These are phyloP conservation scores for Mythimna albipuncta DNA, from an alignment of 2,888 invertebrate species.

Conservation along the genomic window DNA sequence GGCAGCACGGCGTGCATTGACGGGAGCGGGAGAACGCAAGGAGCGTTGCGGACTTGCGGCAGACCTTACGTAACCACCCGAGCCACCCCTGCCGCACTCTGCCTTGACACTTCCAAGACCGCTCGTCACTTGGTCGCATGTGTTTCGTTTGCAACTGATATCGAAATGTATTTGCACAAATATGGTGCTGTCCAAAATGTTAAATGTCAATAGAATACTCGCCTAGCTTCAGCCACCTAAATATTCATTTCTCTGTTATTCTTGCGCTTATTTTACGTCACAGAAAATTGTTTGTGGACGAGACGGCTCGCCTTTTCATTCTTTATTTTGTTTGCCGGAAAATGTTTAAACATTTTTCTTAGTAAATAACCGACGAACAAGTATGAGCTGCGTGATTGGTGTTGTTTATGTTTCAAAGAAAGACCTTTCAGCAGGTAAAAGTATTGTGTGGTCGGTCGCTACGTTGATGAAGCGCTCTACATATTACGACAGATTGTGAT, in stretches of 20 bases:
- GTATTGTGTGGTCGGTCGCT: slow-evolving; percentile 15
- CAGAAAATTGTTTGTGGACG: slow-evolving; percentile 11
- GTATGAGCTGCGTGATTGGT: slow-evolving; percentile 1
- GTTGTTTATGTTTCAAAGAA: slow-evolving; percentile 12
- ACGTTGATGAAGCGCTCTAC: slow-evolving; percentile 17
- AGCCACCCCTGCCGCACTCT: slow-evolving; percentile 62
- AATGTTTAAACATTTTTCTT: slow-evolving; percentile 1
- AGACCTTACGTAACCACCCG: slow-evolving; percentile 80
- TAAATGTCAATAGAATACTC: slow-evolving; percentile 15
- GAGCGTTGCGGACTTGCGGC: slow-evolving; percentile 72
- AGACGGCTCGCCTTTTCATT: neutral
- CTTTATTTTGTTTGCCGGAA: slow-evolving; percentile 22
- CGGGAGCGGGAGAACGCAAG: slow-evolving; percentile 61
- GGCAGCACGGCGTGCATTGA: slow-evolving; percentile 72
- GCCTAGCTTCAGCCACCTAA: slow-evolving; percentile 22
- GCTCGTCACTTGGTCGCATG: slow-evolving; percentile 60
- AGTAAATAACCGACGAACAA: neutral
- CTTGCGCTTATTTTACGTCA: slow-evolving; percentile 2
- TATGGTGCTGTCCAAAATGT: slow-evolving; percentile 31
- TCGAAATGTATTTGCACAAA: slow-evolving; percentile 35
- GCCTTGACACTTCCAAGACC: slow-evolving; percentile 79
- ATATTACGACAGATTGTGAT: slow-evolving; percentile 20
- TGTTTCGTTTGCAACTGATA: slow-evolving; percentile 61
- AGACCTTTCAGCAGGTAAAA: slow-evolving; percentile 1
- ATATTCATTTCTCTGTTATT: slow-evolving; percentile 5